A percentile compares a stretch with the other conserved stretches of the same genome.
Evolutionary conservation across 2,113 vertebrate genomes (phyloP).

Genomic region (Tachuris rubrigastra): DNA sequence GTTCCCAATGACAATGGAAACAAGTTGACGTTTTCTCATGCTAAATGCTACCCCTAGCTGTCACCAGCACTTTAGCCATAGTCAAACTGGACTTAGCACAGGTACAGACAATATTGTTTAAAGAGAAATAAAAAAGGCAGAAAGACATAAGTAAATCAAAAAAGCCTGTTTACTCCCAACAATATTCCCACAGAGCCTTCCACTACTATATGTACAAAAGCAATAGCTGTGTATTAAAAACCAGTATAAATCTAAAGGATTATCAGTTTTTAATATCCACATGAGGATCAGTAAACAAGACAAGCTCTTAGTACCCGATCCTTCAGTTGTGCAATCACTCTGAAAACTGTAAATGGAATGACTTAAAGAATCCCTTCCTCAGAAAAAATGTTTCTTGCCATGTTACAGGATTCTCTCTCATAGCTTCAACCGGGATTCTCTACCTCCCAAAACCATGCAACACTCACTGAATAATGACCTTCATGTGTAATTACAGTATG

Average conservation of each 20-base stretch:
- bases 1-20: neutral
- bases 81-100: neutral
- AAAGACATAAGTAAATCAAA: neutral
- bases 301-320: neutral
- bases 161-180: neutral
- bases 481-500: neutral
- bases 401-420: neutral
- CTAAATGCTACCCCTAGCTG: neutral
- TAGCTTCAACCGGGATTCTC: neutral
- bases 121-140: neutral
- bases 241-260: neutral
- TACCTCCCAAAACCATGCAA: neutral
- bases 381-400: neutral
- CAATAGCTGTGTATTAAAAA: neutral
- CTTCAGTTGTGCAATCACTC: neutral
- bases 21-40: neutral
- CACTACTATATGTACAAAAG: neutral
- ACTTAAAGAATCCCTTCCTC: neutral
- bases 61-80: neutral
- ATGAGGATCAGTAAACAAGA: neutral
- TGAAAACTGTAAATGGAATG: neutral
- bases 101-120: neutral
- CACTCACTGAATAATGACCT: rapidly evolving
- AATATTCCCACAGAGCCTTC: neutral
- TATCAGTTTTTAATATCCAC: neutral